Percentiles rank a stretch among this genome's conserved stretches.
phyloP scores from a whole-genome alignment of 2,888 invertebrate genomes.

The Hybos culiciformis region DNA sequence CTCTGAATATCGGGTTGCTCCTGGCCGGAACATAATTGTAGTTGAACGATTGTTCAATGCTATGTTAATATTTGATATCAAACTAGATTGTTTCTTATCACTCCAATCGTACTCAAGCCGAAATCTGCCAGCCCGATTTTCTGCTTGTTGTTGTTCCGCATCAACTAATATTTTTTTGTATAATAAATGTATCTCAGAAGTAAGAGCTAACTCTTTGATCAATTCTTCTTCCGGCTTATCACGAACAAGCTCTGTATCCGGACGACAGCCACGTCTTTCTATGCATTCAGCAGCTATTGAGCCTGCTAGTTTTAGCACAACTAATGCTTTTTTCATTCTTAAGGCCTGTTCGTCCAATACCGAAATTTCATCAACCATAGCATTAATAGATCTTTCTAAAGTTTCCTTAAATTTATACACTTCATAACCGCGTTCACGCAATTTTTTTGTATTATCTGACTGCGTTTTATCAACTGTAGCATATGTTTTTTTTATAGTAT shows the following conservation, averaged over 20 bases:
- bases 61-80: slow-evolving; percentile 57
- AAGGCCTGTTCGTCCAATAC: slow-evolving; percentile 52
- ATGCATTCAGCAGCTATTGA: slow-evolving; percentile 51
- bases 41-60: slow-evolving; percentile 54
- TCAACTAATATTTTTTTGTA: slow-evolving; percentile 48
- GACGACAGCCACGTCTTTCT: slow-evolving; percentile 51
- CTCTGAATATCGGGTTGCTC: slow-evolving; percentile 64
- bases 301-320: slow-evolving; percentile 45
- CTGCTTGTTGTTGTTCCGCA: slow-evolving; percentile 54
- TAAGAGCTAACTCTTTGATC: slow-evolving; percentile 57
- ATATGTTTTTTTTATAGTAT: slow-evolving; percentile 49
- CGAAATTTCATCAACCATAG: slow-evolving; percentile 56
- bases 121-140: slow-evolving; percentile 67
- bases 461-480: slow-evolving; percentile 54
- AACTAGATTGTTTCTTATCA: slow-evolving; percentile 69
- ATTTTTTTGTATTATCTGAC: slow-evolving; percentile 47
- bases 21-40: slow-evolving; percentile 64
- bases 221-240: slow-evolving; percentile 66
- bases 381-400: slow-evolving; percentile 52
- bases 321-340: slow-evolving; percentile 52
- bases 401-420: slow-evolving; percentile 64
- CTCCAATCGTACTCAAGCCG: slow-evolving; percentile 84
- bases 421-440: slow-evolving; percentile 52
- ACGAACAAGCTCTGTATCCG: slow-evolving; percentile 58
- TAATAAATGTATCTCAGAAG: slow-evolving; percentile 50